Evolutionary conservation across 2,113 vertebrate genomes (phyloP).

Genomic region (Litocranius walleri): DNA sequence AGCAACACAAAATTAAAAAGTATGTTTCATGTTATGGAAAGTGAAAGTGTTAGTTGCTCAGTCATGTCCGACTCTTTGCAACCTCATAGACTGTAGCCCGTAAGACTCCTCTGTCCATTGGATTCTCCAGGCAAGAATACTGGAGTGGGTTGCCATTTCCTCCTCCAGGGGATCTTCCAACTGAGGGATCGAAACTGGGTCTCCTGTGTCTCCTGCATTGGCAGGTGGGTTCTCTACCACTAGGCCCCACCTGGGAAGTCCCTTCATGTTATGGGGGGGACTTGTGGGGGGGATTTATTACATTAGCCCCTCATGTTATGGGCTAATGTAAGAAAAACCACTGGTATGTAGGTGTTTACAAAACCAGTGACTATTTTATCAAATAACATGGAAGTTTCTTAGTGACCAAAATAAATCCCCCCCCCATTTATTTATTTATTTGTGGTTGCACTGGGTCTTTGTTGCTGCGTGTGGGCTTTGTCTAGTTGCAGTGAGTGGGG

Average conservation of each 20-base stretch:
- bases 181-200: neutral
- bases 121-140: neutral
- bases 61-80: neutral
- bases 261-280: neutral
- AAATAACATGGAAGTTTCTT: conserved; percentile 12
- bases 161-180: neutral
- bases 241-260: neutral
- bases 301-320: conserved; percentile 3
- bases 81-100: neutral
- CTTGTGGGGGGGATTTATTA: too few species aligned
- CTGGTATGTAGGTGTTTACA: neutral
- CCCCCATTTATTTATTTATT: neutral
- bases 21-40: conserved; percentile 19
- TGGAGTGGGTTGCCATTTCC: neutral
- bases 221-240: neutral
- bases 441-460: neutral
- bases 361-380: conserved; percentile 17
- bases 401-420: neutral
- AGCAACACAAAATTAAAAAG: conserved; percentile 57
- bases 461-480: neutral
- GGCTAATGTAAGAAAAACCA: conserved; percentile 34
- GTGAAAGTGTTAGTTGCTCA: neutral
- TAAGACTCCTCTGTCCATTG: neutral
- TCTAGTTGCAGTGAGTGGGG: neutral
- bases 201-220: neutral